These are phyloP conservation scores for Hecatera dysodea DNA, from an alignment of 2,888 invertebrate species.

Conservation along the genomic window DNA sequence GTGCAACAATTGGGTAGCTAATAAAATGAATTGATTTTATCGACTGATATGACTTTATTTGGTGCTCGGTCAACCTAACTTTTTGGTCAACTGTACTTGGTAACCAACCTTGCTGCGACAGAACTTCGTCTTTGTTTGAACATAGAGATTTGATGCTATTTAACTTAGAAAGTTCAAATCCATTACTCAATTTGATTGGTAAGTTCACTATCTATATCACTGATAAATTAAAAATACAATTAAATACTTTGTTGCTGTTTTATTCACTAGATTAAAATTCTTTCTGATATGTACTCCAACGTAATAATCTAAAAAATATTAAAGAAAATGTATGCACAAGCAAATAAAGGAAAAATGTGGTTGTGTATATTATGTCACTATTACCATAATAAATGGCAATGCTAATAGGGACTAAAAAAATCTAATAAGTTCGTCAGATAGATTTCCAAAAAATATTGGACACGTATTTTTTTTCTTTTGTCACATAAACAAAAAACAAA, in stretches of 20 bases:
- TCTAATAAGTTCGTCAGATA: too few species aligned
- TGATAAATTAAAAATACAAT: not conserved
- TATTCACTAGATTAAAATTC: not conserved
- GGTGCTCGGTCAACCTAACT: not conserved
- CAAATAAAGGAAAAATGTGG: too few species aligned
- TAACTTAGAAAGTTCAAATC: constrained; percentile 12
- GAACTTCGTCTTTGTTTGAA: constrained; percentile 3
- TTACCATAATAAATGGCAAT: not conserved
- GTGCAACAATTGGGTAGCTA: too few species aligned
- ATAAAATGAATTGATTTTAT: not conserved
- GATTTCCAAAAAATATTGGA: too few species aligned
- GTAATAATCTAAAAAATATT: too few species aligned
- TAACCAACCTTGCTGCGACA: constrained; percentile 8
- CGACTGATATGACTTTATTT: not conserved
- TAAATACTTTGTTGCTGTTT: not conserved
- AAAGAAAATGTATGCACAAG: too few species aligned
- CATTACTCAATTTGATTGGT: constrained; percentile 10
- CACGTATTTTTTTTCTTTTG: too few species aligned
- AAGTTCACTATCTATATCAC: not conserved
- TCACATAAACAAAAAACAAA: too few species aligned
- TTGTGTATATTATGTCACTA: too few species aligned
- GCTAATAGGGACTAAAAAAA: too few species aligned
- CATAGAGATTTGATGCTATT: constrained; percentile 28
- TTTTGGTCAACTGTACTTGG: constrained; percentile 16
- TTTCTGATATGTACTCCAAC: too few species aligned